Conservation (phyloP, 2,113 vertebrate species). For the Galeopterus variegatus region DNA sequence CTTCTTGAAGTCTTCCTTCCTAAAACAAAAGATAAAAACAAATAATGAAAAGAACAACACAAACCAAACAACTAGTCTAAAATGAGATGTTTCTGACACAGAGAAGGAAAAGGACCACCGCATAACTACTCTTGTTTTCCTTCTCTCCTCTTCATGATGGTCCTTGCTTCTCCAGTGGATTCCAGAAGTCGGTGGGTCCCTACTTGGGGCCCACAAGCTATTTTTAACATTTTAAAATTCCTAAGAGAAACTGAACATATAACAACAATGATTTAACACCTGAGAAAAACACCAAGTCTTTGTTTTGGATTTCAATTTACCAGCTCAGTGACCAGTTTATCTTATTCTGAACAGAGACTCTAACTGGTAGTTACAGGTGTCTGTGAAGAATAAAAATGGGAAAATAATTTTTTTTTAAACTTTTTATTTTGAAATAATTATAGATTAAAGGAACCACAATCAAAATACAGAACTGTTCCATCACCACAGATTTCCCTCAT, state of each 20-base stretch:
- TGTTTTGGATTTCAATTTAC: conserved; percentile 63
- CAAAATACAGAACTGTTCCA: too few relatives aligned
- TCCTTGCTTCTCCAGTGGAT: not conserved
- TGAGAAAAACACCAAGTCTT: conserved; percentile 15
- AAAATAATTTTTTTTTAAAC: not conserved
- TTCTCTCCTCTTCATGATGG: not conserved
- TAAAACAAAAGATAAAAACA: conserved; percentile 80
- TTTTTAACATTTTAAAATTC: conserved; percentile 24
- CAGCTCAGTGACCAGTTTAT: conserved; percentile 40
- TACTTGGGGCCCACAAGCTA: not conserved
- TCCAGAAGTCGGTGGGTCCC: not conserved
- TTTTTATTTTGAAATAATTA: too few relatives aligned
- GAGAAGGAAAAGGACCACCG: not conserved
- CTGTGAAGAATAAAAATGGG: not conserved
- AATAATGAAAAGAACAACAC: conserved; percentile 53
- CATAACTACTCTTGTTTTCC: not conserved
- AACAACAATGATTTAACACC: not conserved
- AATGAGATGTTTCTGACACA: conserved; percentile 12
- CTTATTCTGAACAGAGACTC: conserved; percentile 35
- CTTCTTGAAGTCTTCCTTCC: conserved; percentile 98
- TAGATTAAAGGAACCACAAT: too few relatives aligned
- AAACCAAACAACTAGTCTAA: conserved; percentile 16
- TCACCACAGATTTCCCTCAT: too few relatives aligned
- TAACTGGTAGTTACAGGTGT: not conserved
- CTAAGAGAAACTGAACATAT: conserved; percentile 19